Conservation (phyloP, 2,113 vertebrate genomes). For the Lasiurus cinereus region DNA sequence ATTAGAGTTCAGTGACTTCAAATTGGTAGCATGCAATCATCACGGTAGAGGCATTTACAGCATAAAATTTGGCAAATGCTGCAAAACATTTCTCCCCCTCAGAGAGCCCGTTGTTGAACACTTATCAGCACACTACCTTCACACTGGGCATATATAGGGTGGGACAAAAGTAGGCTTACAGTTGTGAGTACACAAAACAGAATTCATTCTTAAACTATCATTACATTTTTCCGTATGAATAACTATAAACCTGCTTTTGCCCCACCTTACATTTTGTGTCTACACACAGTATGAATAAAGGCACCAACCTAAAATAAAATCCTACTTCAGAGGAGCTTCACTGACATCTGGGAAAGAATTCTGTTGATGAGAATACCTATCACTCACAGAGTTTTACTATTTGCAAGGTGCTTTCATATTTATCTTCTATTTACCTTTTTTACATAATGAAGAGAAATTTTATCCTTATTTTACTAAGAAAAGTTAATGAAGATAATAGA, state of each 20-base stretch:
- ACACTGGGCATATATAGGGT: background rate
- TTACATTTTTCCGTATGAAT: background rate
- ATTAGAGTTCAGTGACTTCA: background rate
- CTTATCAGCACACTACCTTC: background rate
- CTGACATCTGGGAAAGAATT: background rate
- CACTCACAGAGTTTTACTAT: background rate
- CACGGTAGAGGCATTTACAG: background rate
- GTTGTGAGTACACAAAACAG: no score
- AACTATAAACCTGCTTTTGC: background rate
- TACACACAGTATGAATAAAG: background rate
- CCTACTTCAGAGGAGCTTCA: background rate
- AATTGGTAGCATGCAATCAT: background rate
- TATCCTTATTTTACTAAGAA: background rate
- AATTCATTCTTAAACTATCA: background rate
- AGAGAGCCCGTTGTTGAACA: accelerated
- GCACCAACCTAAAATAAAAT: background rate
- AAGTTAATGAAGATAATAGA: background rate
- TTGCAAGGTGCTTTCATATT: background rate
- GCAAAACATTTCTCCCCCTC: background rate
- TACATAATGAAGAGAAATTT: background rate
- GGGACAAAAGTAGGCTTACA: background rate
- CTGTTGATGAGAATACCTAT: background rate
- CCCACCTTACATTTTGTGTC: background rate
- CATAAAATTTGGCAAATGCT: background rate
- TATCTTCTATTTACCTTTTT: background rate